Base-by-base conservation (phyloP, 1,140 invertebrate genomes). In the Trichonephila clavata region DNA sequence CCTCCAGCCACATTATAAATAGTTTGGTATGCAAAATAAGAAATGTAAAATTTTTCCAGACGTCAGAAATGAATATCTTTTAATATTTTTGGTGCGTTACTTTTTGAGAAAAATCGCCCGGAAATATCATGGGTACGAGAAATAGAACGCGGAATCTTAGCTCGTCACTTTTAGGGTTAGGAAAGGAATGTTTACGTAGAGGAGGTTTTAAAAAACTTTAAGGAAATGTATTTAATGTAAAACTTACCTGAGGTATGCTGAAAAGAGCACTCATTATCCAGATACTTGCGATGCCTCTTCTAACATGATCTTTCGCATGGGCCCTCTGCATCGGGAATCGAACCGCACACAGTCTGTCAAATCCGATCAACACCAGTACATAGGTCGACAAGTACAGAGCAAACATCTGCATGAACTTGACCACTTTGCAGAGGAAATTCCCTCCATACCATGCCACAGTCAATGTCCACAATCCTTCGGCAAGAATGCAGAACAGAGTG, bases 351-450 rank as follows among this genome's bases (percentile, higher is more conserved):
- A 97, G 98, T 83, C 98, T 96, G 95, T 98, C 98, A 43, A 98
- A 96, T 16, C 97, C 97, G 94, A 98, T 98, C 18, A 98, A 96
- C 7, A 98, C 98, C 39, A 98, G 96, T 27, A 98, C 97, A 95
- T 98, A 98, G 0, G 98, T 98, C 68, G 97, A 98, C n/a, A 98
- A 96, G 95, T 98, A 98, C 14, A 98, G 96, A 86, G 97, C 97
- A 95, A 98, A 98, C 97, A 98, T 97, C 95, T 98, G 98, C 21
- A 97, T 95, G 95, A 97, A 98, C 95, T 98, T 98, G 94, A 98
- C 97, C 21, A 97, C 92, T 95, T 98, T 98, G 95, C 98, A 98
- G 57, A 97, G 96, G 1, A 97, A 95, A 94, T 98, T 97, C 5
- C 98, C 98, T 5, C 97, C 98, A 60, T 97, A 95, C 98, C 98